A percentile compares a stretch with the other conserved stretches of the same genome.
These are phyloP conservation scores for Rambutsinella grinnellia DNA, from an alignment of 2,888 invertebrate genomes.

Conservation along the genomic window DNA sequence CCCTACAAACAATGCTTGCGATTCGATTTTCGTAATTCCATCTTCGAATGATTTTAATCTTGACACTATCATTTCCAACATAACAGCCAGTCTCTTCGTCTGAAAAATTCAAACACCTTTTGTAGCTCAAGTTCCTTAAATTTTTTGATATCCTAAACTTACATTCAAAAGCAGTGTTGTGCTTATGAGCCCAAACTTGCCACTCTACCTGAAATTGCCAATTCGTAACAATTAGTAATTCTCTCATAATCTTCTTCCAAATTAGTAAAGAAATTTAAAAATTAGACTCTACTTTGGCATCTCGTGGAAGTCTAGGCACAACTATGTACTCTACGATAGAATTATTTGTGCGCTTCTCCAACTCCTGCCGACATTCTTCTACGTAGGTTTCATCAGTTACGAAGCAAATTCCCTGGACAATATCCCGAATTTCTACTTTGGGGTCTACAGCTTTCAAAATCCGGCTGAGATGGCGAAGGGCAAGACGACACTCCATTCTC, in stretches of 20 bases:
- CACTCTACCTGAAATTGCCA: too few relatives aligned
- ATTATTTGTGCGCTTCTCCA: conserved; percentile 84
- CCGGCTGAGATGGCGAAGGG: conserved; percentile 85
- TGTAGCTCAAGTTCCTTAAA: too few relatives aligned
- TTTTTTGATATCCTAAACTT: too few relatives aligned
- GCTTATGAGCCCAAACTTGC: conserved; percentile 93
- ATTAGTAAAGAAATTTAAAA: too few relatives aligned
- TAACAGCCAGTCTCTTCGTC: conserved; percentile 93
- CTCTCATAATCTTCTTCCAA: too few relatives aligned
- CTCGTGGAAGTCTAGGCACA: conserved; percentile 83
- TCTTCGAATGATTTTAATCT: conserved; percentile 85
- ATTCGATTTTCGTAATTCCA: conserved; percentile 93
- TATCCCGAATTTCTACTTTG: conserved; percentile 83
- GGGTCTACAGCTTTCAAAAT: conserved; percentile 85
- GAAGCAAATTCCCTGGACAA: conserved; percentile 89
- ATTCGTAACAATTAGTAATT: too few relatives aligned
- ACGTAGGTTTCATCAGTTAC: conserved; percentile 80
- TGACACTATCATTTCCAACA: conserved; percentile 77
- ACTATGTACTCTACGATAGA: conserved; percentile 90
- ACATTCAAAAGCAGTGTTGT: conserved; percentile 91
- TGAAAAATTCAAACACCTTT: conserved; percentile 72
- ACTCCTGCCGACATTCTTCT: conserved; percentile 82
- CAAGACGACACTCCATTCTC: conserved; percentile 84
- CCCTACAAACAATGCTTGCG: conserved; percentile 86
- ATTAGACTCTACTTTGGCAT: conserved; percentile 82